A percentile compares a stretch with the other conserved stretches of the same genome.
phyloP scores from a whole-genome alignment of 1,140 invertebrate genomes.

The Bicyclus anynana region DNA sequence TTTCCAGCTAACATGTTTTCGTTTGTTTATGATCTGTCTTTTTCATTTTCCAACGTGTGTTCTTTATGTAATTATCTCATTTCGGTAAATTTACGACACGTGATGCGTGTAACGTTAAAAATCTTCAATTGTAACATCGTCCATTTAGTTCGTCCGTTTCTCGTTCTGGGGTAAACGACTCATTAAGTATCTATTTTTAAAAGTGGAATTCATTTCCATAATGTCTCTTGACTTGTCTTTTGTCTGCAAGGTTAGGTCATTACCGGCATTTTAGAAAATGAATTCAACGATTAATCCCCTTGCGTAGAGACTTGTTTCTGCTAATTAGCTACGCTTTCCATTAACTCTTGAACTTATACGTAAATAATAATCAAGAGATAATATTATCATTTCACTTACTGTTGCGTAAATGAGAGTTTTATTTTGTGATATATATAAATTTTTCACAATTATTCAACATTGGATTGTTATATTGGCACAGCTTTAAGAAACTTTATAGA shows the following conservation, averaged over 20 bases:
- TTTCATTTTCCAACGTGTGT: slow-evolving; percentile 20
- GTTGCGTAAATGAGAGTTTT: too few relatives aligned
- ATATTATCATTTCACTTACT: background rate
- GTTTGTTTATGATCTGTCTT: slow-evolving; percentile 26
- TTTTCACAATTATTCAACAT: too few relatives aligned
- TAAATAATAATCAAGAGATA: background rate
- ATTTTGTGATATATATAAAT: too few relatives aligned
- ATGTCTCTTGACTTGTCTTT: slow-evolving; percentile 14
- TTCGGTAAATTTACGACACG: slow-evolving; percentile 26
- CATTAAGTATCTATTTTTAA: slow-evolving; percentile 32
- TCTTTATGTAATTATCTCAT: slow-evolving; percentile 26
- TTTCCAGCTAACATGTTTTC: slow-evolving; percentile 29
- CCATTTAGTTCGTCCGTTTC: slow-evolving; percentile 17
- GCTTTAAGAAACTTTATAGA: too few relatives aligned
- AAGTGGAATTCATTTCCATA: slow-evolving; percentile 18
- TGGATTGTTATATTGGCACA: too few relatives aligned
- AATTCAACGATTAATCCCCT: slow-evolving; percentile 2
- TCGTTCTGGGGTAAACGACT: slow-evolving; percentile 19
- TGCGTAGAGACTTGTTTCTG: background rate
- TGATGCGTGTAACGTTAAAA: slow-evolving; percentile 15
- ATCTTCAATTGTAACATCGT: slow-evolving; percentile 14
- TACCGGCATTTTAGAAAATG: slow-evolving; percentile 13
- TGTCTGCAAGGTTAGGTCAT: slow-evolving; percentile 22
- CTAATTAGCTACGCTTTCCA: background rate
- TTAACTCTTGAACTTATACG: background rate